Conservation (phyloP, 2,888 invertebrate genomes). For the Meandrusa payeni region DNA sequence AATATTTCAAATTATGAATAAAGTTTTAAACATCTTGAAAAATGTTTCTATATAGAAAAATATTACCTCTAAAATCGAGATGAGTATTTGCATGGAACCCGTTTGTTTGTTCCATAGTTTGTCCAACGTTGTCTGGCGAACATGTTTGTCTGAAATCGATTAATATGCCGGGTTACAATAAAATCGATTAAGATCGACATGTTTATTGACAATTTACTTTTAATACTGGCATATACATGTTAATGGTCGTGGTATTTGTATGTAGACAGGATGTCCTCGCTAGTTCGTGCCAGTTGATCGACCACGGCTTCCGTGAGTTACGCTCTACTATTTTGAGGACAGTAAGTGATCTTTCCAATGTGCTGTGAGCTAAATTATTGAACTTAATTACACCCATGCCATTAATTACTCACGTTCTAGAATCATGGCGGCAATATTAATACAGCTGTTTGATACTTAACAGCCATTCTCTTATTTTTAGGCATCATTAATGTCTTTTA, state of each 20-base stretch:
- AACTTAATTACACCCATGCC: too few species aligned
- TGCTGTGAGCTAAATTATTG: too few species aligned
- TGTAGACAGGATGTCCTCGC: conserved; percentile 23
- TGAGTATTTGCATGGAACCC: conserved; percentile 76
- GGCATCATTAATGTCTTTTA: too few species aligned
- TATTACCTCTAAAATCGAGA: conserved; percentile 78
- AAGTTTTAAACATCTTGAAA: background rate
- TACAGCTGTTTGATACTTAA: too few species aligned
- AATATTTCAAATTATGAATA: too few species aligned
- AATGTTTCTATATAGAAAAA: too few species aligned
- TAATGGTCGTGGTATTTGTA: conserved; percentile 24
- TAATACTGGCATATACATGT: background rate
- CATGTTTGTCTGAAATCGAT: conserved; percentile 74
- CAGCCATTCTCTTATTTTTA: conserved; percentile 20
- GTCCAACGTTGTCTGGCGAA: conserved; percentile 79
- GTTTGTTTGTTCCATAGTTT: conserved; percentile 81
- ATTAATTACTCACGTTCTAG: too few species aligned
- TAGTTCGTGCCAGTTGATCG: conserved; percentile 28
- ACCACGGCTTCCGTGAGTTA: conserved; percentile 49
- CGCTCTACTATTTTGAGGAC: conserved; percentile 56
- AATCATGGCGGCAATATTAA: too few species aligned
- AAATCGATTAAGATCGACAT: too few species aligned
- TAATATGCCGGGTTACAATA: background rate
- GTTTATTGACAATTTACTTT: background rate
- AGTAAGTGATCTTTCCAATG: conserved; percentile 63